Evolutionary conservation across 30 jellyfish, hydroid and myxozoan genomes (phyloP).

Genomic region (Aurelia sp.): DNA sequence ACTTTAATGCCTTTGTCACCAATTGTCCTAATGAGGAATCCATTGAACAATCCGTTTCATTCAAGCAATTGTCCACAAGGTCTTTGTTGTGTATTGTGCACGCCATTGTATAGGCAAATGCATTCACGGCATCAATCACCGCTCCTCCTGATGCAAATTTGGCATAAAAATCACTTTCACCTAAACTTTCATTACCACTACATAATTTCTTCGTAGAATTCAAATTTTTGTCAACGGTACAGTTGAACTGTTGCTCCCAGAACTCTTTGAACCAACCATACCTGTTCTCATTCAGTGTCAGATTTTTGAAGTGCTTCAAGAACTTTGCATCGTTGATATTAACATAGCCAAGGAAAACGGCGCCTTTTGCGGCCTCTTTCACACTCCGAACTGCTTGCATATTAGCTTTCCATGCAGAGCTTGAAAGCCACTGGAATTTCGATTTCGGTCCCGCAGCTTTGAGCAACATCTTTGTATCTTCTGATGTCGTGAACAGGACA

Average conservation of each 20-base stretch:
- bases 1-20: too few relatives aligned
- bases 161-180: background rate
- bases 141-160: background rate
- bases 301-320: background rate
- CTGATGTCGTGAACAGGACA: slow-evolving; percentile 29
- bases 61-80: too few relatives aligned
- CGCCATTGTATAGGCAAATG: background rate
- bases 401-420: slow-evolving; percentile 8
- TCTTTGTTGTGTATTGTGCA: background rate
- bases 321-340: background rate
- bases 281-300: slow-evolving; percentile 19
- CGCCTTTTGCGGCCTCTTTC: slow-evolving; percentile 47
- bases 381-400: background rate
- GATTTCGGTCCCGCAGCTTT: slow-evolving; percentile 13
- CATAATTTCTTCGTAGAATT: background rate
- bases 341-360: slow-evolving; percentile 31
- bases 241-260: slow-evolving; percentile 42
- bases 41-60: background rate
- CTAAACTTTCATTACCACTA: background rate
- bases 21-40: too few relatives aligned
- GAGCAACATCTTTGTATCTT: slow-evolving; percentile 49
- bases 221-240: background rate
- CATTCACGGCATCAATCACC: background rate
- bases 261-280: slow-evolving; percentile 50
- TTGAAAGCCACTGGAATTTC: slow-evolving; percentile 4